phyloP scores from a whole-genome alignment of 2,888 invertebrate genomes.

The Apoderus coryli region DNA sequence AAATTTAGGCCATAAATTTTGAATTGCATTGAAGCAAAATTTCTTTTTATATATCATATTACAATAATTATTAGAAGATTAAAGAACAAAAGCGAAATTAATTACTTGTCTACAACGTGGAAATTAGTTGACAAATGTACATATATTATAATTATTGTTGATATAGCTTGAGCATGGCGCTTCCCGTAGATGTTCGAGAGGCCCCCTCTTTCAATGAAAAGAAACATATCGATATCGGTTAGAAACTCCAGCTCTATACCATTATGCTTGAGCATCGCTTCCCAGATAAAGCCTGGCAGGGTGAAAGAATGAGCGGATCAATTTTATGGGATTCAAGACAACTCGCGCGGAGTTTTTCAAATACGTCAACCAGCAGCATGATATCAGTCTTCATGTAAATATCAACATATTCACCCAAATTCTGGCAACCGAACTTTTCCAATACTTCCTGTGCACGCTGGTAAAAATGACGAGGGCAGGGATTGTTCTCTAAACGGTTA shows the following conservation, averaged over 20 bases:
- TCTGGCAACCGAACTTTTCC: conserved; percentile 6
- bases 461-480: conserved; percentile 8
- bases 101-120: too few relatives aligned
- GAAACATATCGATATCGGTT: conserved; percentile 24
- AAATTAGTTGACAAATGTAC: too few relatives aligned
- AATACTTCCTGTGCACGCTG: conserved; percentile 8
- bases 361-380: conserved; percentile 8
- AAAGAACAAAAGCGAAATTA: too few relatives aligned
- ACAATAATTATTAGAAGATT: too few relatives aligned
- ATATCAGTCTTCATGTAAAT: too few relatives aligned
- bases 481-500: conserved; percentile 7
- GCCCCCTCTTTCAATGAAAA: conserved; percentile 10
- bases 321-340: too few relatives aligned
- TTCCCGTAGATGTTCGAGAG: conserved; percentile 10
- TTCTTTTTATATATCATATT: too few relatives aligned
- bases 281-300: conserved; percentile 24
- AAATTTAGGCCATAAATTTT: too few relatives aligned
- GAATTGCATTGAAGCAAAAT: too few relatives aligned
- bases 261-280: conserved; percentile 26
- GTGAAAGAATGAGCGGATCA: conserved; percentile 26
- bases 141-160: too few relatives aligned
- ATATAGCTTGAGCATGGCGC: background rate
- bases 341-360: too few relatives aligned
- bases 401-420: conserved; percentile 10
- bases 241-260: conserved; percentile 22